A percentile compares a stretch with the other conserved stretches of the same genome.
Conservation (phyloP, 2,113 vertebrate genomes). For the Madoqua kirkii region DNA sequence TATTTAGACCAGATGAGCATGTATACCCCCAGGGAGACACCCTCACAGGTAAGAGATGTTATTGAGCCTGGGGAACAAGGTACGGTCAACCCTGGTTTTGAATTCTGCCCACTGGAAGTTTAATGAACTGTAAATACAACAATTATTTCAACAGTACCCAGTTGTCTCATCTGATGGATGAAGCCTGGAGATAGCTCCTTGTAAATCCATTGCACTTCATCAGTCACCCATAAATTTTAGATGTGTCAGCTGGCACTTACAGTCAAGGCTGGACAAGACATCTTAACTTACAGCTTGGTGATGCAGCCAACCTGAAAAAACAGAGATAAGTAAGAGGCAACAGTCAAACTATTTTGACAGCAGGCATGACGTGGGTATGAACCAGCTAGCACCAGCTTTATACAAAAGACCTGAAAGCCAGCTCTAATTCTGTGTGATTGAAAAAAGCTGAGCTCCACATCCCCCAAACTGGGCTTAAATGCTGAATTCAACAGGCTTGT, state of each 20-base stretch:
- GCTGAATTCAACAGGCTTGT: slow-evolving; percentile 53
- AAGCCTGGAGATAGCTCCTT: background rate
- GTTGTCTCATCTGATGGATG: slow-evolving; percentile 19
- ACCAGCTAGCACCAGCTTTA: slow-evolving; percentile 37
- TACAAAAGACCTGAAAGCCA: slow-evolving; percentile 37
- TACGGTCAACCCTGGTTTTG: background rate
- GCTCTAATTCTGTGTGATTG: slow-evolving; percentile 54
- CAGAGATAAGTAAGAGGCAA: background rate
- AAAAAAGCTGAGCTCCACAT: background rate
- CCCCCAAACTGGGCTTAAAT: slow-evolving; percentile 33
- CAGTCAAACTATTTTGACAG: slow-evolving; percentile 24
- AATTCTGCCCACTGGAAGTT: background rate
- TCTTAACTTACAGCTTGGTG: slow-evolving; percentile 19
- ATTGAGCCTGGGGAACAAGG: background rate
- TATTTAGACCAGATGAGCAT: background rate
- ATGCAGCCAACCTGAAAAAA: background rate
- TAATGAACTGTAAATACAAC: slow-evolving; percentile 44
- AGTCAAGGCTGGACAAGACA: slow-evolving; percentile 33
- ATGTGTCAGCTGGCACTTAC: slow-evolving; percentile 15
- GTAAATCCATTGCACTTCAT: slow-evolving; percentile 44
- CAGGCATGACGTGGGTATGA: background rate
- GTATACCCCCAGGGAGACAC: background rate
- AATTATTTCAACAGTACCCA: slow-evolving; percentile 31
- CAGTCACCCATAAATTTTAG: slow-evolving; percentile 42
- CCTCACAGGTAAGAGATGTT: background rate